phyloP scores from a whole-genome alignment of 2,113 vertebrate genomes.

The Oncorhynchus nerka region DNA sequence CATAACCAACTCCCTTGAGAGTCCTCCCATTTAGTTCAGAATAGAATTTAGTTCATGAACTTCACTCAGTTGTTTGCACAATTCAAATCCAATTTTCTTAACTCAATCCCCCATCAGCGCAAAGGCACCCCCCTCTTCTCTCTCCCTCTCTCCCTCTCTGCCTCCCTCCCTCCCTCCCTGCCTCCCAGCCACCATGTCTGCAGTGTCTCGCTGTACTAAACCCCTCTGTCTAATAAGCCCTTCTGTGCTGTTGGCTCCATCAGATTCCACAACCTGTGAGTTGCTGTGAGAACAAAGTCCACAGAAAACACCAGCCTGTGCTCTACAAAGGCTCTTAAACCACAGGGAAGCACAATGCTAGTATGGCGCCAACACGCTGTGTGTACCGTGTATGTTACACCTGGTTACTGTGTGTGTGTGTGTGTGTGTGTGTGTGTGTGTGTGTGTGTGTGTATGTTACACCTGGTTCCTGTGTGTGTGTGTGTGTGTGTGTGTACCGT shows the following conservation, averaged over 20 bases:
- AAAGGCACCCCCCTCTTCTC: not conserved
- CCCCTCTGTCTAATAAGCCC: not conserved
- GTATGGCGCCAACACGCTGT: not conserved
- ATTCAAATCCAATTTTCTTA: not conserved
- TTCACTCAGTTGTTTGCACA: too few species aligned
- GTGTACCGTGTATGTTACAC: not conserved
- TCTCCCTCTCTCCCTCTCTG: not conserved
- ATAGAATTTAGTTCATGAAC: too few species aligned
- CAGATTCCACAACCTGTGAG: constrained; percentile 9
- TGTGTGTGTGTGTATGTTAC: too few species aligned
- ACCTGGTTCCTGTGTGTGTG: too few species aligned
- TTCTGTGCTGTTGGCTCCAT: constrained; percentile 34
- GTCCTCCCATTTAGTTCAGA: not conserved
- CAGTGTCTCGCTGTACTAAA: not conserved
- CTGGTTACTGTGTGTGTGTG: not conserved
- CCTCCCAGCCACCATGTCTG: constrained; percentile 1
- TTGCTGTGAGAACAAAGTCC: constrained; percentile 13
- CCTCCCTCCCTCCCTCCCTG: not conserved
- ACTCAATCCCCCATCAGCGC: not conserved
- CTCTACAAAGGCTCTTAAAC: constrained; percentile 4
- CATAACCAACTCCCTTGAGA: too few species aligned
- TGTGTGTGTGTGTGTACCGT: too few species aligned
- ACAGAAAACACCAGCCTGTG: not conserved
- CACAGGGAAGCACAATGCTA: not conserved
- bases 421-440: too few species aligned